These are phyloP conservation scores for Lineus longissimus DNA, from an alignment of 1,140 invertebrate species.

Conservation along the genomic window DNA sequence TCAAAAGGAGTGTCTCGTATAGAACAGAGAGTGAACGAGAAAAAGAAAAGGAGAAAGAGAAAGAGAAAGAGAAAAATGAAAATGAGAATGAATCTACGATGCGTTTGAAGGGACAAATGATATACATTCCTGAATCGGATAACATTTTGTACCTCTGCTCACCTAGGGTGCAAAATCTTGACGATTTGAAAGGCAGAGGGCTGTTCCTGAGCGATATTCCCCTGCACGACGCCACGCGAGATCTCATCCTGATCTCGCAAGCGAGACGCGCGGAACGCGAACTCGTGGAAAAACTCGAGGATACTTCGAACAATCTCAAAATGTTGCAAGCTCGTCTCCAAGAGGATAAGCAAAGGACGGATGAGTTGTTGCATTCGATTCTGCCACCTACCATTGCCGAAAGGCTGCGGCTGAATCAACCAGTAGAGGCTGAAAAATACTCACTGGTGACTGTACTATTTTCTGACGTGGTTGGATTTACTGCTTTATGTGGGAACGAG, in stretches of 20 bases:
- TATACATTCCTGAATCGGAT: conserved; percentile 84
- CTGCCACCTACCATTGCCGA: conserved; percentile 92
- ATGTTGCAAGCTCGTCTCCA: conserved; percentile 90
- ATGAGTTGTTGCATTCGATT: conserved; percentile 87
- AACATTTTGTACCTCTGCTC: conserved; percentile 89
- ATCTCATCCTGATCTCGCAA: conserved; percentile 92
- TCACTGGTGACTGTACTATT: conserved; percentile 91
- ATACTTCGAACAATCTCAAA: conserved; percentile 93
- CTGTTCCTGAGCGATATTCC: conserved; percentile 96
- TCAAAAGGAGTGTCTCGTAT: too few relatives aligned
- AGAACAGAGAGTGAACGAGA: neutral
- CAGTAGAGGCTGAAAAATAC: conserved; percentile 80
- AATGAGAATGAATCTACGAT: conserved; percentile 48
- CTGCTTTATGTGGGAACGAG: conserved; percentile 62
- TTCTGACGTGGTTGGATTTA: conserved; percentile 92
- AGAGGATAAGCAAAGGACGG: conserved; percentile 90
- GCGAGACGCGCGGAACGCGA: conserved; percentile 98
- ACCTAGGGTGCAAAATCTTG: conserved; percentile 85
- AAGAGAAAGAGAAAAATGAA: neutral
- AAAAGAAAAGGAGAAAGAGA: neutral
- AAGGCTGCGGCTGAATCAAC: conserved; percentile 80
- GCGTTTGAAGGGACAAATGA: conserved; percentile 94
- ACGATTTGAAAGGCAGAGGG: conserved; percentile 85
- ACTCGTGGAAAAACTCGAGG: conserved; percentile 89
- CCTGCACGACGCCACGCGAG: conserved; percentile 87